Evolutionary conservation across 1,140 invertebrate genomes (phyloP).

Genomic region (Araneus ventricosus): DNA sequence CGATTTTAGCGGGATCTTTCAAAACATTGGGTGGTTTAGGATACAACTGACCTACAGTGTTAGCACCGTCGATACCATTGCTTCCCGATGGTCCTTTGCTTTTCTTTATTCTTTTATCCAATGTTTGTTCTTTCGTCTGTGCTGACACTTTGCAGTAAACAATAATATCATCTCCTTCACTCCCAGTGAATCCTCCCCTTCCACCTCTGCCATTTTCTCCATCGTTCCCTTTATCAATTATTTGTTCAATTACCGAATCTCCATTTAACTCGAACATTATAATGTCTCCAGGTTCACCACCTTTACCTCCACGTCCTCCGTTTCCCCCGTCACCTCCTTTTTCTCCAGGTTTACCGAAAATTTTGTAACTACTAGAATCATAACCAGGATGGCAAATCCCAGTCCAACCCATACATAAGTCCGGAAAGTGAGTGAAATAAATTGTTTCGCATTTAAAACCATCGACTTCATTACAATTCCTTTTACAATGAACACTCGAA

Average conservation of each 20-base stretch:
- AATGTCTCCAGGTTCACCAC: neutral
- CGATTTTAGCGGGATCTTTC: neutral
- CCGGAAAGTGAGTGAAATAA: too few relatives aligned
- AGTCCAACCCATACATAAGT: neutral
- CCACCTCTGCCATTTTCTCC: neutral
- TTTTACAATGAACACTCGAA: neutral
- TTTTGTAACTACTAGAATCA: neutral
- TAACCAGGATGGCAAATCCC: neutral
- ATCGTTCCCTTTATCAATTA: neutral
- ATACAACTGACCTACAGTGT: neutral
- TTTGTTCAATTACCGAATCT: neutral
- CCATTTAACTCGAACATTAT: neutral
- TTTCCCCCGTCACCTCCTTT: conserved; percentile 1
- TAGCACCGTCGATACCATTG: neutral
- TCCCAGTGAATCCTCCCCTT: neutral
- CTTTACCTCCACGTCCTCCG: neutral
- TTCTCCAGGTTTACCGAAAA: neutral
- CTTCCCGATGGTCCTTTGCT: neutral
- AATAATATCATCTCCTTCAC: neutral
- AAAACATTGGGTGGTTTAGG: neutral
- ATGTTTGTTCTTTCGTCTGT: too few relatives aligned
- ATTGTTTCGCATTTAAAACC: neutral
- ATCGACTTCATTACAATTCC: neutral
- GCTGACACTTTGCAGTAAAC: neutral
- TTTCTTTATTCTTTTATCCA: neutral